A percentile compares a stretch with the other conserved stretches of the same genome.
phyloP scores from a whole-genome alignment of 2,888 invertebrate genomes.

The Spilarctia lutea region DNA sequence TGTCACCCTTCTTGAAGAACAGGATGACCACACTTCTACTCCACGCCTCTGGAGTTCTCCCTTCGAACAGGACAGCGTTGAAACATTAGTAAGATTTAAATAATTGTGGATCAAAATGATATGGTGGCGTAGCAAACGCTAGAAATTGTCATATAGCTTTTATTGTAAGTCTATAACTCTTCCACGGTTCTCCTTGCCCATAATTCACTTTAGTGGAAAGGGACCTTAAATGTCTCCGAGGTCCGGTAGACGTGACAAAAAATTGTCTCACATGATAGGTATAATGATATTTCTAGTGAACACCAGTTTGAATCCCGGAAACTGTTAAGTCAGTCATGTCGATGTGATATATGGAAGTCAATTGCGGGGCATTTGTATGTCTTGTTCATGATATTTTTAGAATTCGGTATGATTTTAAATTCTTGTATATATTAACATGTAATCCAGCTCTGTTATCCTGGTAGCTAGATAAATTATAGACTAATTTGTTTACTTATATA shows the following conservation, averaged over 20 bases:
- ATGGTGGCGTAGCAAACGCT: not conserved
- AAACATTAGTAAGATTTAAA: no score
- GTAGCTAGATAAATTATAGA: not conserved
- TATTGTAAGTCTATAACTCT: not conserved
- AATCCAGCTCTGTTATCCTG: not conserved
- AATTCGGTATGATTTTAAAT: not conserved
- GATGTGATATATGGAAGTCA: not conserved
- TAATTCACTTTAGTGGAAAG: not conserved
- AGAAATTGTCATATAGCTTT: not conserved
- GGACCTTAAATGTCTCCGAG: not conserved
- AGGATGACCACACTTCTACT: no score
- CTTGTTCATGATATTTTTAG: constrained; percentile 34
- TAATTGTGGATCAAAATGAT: not conserved
- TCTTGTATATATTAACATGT: not conserved
- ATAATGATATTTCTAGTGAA: constrained; percentile 2
- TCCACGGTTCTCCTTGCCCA: not conserved
- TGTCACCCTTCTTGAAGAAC: no score
- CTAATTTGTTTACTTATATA: no score
- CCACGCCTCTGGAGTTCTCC: no score
- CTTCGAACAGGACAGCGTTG: no score
- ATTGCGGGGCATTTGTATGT: constrained; percentile 7
- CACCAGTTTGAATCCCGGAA: constrained; percentile 2
- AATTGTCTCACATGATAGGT: not conserved
- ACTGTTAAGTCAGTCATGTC: not conserved
- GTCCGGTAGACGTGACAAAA: not conserved